phyloP scores from a whole-genome alignment of 2,113 vertebrate species.

The Sitta europaea region DNA sequence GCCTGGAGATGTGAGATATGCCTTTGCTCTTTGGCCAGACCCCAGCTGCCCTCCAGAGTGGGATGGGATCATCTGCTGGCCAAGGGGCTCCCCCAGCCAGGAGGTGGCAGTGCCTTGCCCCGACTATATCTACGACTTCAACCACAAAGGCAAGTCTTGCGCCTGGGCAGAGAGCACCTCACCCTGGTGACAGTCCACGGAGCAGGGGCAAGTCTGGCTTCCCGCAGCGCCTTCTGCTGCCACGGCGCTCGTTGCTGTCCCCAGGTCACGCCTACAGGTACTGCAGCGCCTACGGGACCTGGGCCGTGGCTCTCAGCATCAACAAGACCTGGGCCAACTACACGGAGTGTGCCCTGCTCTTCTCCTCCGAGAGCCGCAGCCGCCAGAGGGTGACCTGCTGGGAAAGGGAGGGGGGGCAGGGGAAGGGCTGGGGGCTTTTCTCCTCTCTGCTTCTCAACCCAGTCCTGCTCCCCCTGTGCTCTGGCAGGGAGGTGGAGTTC shows the following conservation, averaged over 20 bases:
- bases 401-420: background rate
- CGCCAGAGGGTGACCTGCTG: slow-evolving; percentile 75
- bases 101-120: slow-evolving; percentile 81
- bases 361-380: slow-evolving; percentile 72
- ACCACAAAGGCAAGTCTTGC: slow-evolving; percentile 77
- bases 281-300: slow-evolving; percentile 77
- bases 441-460: fast-evolving
- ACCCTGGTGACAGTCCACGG: fast-evolving
- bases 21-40: slow-evolving; percentile 60
- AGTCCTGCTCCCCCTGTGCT: background rate
- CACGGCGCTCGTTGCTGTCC: background rate
- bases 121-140: slow-evolving; percentile 90
- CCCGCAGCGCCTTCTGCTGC: fast-evolving
- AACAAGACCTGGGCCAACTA: slow-evolving; percentile 96
- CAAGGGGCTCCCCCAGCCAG: slow-evolving; percentile 71
- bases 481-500: background rate
- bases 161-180: background rate
- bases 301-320: slow-evolving; percentile 79
- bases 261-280: slow-evolving; percentile 83
- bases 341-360: slow-evolving; percentile 82
- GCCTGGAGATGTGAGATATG: background rate
- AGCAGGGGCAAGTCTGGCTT: background rate
- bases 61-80: slow-evolving; percentile 93
- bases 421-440: background rate
- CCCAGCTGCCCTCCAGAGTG: slow-evolving; percentile 81